Evolutionary conservation across 2,797 vertebrate genomes (phyloP), one percentile per base, ranked within the genome.

Genomic region (Gallinago nigripennis): DNA sequence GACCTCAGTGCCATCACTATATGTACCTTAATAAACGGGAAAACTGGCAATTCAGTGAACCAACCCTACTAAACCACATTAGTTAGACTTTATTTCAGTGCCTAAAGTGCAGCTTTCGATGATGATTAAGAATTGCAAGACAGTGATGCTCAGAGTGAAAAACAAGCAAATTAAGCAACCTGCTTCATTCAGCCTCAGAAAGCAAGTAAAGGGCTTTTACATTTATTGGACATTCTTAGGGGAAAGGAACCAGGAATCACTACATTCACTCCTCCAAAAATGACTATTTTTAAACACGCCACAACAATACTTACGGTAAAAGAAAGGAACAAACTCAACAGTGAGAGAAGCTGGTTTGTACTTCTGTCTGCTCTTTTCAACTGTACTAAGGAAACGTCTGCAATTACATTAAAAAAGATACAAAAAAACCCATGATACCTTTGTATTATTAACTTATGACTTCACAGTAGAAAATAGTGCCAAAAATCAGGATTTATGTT

Each of bases 271-370:
- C 46, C 65, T 85, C 37, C 39, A 76, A 39, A 88, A 20, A 48
- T 58, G 8, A 43, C 13, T 31, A 14, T 10, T 93, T 84, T 84
- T n/a, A 69, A 77, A 73, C 12, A 54, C 15, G 46, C 28, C 56
- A 33, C 41, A 35, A 37, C 27, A 30, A 82, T 96, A 99, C 99
- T 99, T 97, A 99, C 99, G 99, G 95, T 99, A 99, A 98, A 99
- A 99, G 97, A 99, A 99, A 90, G 99, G 99, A 87, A 99, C 98
- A 96, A 99, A 99, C 93, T 99, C 99, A 54, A 99, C 99, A 12
- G 99, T 99, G 91, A 99, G 99, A 6, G 98, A 98, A 71, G 99
- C 99, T 31, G 99, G 99, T 94, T 99, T 99, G 96, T 99, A 99
- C 93, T 99, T 99, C 98, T 99, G 99, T 97, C 99, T 98, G 98